A percentile compares a stretch with the other conserved stretches of the same genome.
Evolutionary conservation across 2,113 vertebrate species (phyloP).

Genomic region (Aptenodytes forsteri): DNA sequence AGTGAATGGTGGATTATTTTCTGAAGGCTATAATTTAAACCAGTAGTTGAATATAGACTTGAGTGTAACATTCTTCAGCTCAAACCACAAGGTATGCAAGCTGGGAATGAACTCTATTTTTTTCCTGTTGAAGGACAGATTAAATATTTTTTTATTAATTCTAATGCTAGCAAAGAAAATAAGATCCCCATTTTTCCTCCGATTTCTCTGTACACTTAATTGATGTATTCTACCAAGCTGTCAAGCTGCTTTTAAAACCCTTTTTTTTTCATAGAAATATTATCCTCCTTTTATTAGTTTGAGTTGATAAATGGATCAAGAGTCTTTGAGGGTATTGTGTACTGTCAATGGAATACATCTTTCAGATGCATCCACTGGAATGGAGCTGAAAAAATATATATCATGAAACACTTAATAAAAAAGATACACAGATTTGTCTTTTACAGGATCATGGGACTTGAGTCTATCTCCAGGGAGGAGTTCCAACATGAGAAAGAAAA

Average conservation of each 20-base stretch:
- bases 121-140: conserved; percentile 44
- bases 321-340: conserved; percentile 38
- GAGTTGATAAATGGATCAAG: conserved; percentile 70
- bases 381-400: conserved; percentile 55
- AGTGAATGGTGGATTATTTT: conserved; percentile 50
- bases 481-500: conserved; percentile 90
- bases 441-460: conserved; percentile 84
- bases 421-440: conserved; percentile 75
- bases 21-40: conserved; percentile 65
- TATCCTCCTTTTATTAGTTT: conserved; percentile 67
- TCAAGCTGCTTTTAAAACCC: conserved; percentile 48
- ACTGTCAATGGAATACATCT: conserved; percentile 44
- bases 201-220: conserved; percentile 25
- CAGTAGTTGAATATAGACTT: conserved; percentile 47
- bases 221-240: conserved; percentile 42
- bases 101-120: conserved; percentile 49
- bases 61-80: conserved; percentile 42
- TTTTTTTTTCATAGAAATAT: conserved; percentile 60
- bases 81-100: conserved; percentile 61
- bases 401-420: conserved; percentile 76
- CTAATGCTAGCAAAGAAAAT: conserved; percentile 54
- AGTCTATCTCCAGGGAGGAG: conserved; percentile 87
- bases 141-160: conserved; percentile 60
- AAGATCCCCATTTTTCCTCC: conserved; percentile 5
- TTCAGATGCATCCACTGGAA: conserved; percentile 50